A percentile compares a stretch with the other conserved stretches of the same genome.
These are phyloP conservation scores for Alouatta palliata DNA, from an alignment of 2,113 vertebrate genomes.

Conservation along the genomic window DNA sequence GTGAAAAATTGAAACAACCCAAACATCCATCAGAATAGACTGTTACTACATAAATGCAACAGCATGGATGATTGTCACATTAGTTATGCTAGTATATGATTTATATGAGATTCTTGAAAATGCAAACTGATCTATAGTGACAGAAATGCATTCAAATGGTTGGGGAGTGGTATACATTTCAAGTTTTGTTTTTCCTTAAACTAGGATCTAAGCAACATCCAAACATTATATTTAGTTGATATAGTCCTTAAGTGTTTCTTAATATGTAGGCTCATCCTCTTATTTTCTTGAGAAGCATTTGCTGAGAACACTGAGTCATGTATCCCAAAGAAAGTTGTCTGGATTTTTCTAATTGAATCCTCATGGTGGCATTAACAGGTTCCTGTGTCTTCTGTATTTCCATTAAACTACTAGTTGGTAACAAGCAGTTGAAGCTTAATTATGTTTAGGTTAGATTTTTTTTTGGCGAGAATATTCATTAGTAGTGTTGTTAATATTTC, in stretches of 20 bases:
- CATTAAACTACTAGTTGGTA: background rate
- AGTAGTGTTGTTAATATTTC: background rate
- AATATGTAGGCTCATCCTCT: background rate
- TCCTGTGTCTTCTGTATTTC: background rate
- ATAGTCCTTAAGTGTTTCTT: background rate
- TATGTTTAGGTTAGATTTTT: background rate
- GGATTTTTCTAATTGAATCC: constrained; percentile 7
- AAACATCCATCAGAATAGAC: background rate
- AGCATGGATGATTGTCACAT: background rate
- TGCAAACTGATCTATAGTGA: background rate
- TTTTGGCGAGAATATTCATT: background rate
- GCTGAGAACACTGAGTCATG: constrained; percentile 23
- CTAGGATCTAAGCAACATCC: background rate
- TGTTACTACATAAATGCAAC: background rate
- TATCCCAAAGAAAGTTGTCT: background rate
- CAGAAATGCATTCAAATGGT: background rate
- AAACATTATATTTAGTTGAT: background rate
- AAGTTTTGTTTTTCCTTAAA: no score
- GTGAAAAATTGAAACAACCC: background rate
- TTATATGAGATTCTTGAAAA: no score
- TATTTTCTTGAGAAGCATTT: background rate
- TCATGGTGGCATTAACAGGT: background rate
- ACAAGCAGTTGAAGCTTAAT: background rate
- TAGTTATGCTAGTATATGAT: background rate
- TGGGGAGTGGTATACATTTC: background rate